Conservation (phyloP, 2,797 vertebrate genomes). For the Microctenopoma stevenorrisi region DNA sequence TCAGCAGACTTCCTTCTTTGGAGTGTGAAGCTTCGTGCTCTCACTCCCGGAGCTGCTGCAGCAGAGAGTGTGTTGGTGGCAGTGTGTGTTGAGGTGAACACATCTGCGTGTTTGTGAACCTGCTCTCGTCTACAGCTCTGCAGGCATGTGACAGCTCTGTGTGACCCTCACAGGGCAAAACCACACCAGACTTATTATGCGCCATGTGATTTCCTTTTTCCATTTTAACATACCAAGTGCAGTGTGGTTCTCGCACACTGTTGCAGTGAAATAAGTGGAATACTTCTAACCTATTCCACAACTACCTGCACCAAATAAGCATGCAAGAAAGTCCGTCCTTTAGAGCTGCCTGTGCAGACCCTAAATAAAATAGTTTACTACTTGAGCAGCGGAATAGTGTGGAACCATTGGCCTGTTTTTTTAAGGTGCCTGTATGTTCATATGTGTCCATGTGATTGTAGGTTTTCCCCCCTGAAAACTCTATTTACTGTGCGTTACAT, state of each 20-base stretch:
- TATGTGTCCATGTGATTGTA: too few relatives aligned
- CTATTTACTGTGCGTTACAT: neutral
- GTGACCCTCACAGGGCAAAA: slow-evolving; percentile 19
- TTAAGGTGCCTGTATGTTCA: too few relatives aligned
- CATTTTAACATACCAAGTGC: neutral
- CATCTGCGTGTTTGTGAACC: neutral
- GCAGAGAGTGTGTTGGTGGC: too few relatives aligned
- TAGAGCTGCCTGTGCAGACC: too few relatives aligned
- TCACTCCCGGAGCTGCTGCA: too few relatives aligned
- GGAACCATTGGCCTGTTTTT: too few relatives aligned
- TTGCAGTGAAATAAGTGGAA: neutral
- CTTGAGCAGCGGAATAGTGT: too few relatives aligned
- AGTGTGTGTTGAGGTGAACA: neutral
- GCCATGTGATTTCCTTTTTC: slow-evolving; percentile 7
- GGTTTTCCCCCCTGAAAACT: neutral
- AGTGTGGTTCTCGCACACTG: neutral
- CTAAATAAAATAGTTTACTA: too few relatives aligned
- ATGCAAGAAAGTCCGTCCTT: too few relatives aligned
- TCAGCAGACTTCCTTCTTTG: neutral
- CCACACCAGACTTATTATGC: neutral
- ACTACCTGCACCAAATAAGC: too few relatives aligned
- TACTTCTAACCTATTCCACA: too few relatives aligned
- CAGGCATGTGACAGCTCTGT: slow-evolving; percentile 16
- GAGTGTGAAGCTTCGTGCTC: neutral
- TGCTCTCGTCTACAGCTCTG: slow-evolving; percentile 7